Base-by-base conservation (phyloP, 2,888 invertebrate genomes). In the Acleris holmiana region DNA sequence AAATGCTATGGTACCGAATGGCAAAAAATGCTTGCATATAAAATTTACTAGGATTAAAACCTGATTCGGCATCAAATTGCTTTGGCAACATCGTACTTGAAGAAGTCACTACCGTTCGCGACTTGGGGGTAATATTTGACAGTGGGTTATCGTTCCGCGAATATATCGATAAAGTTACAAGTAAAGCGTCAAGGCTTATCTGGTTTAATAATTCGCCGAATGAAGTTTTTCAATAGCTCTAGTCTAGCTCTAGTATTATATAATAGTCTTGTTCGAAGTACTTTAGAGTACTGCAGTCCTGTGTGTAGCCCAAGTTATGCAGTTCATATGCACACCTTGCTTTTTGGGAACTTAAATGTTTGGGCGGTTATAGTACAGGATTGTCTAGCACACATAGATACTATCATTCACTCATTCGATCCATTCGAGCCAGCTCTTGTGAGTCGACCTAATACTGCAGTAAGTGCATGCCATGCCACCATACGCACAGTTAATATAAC, bases 1-100 rank as follows among this genome's bases (percentile, higher is more conserved):
- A 15, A 61, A 61, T 55, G 25, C 35, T 25, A 54, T 61, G 61
- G 10, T 18, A 15, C 25, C 54, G n/a, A 61, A 61, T 53, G 46
- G 25, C 5, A n/a, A 40, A 17, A 61, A 61, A 55, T 61, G 61
- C 40, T 35, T 23, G 7, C 55, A 55, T 40, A 61, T 61, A 55
- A 55, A 54, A 47, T 61, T 41, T 49, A 61, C 55, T 10, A 29
- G 55, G 23, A 23, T 15, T 55, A 61, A 47, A 47, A n/a, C 13
- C 19, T 2, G 2, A 10, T 47, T 47, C 7, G n/a, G 13, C 47
- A 2, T n/a, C 47, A 10, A 10, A 40, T 40, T 13, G 40, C 13
- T 4, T 40, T 13, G 40, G 7, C 8, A 13, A 40, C 40, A 13
- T 6, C 8, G 6, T 5, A 40, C 13, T 40, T 8, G 40, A 13